A percentile compares a stretch with the other conserved stretches of the same genome.
phyloP scores from a whole-genome alignment of 2,888 invertebrate species.

The Hypsopygia costalis region DNA sequence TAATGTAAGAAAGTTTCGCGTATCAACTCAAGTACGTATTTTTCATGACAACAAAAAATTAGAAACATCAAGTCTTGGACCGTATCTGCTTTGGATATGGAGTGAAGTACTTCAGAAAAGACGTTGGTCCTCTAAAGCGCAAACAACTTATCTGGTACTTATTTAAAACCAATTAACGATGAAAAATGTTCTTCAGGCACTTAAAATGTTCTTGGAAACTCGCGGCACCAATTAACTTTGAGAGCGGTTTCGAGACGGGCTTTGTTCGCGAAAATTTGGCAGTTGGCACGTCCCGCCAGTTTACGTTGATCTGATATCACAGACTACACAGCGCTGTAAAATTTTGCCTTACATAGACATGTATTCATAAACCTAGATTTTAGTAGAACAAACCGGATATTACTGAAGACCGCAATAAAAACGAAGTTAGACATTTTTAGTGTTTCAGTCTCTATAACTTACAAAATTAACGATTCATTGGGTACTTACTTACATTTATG shows the following conservation, averaged over 20 bases:
- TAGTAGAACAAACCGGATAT: background rate
- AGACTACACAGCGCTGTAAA: background rate
- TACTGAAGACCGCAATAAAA: background rate
- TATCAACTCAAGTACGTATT: too few relatives aligned
- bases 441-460: too few relatives aligned
- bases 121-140: slow-evolving; percentile 8
- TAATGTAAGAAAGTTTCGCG: too few relatives aligned
- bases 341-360: slow-evolving; percentile 10
- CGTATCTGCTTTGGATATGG: too few relatives aligned
- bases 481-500: too few relatives aligned
- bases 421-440: background rate
- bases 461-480: too few relatives aligned
- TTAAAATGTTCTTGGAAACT: slow-evolving; percentile 37
- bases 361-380: background rate
- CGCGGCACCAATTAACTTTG: slow-evolving; percentile 54
- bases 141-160: slow-evolving; percentile 8
- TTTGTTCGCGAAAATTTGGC: slow-evolving; percentile 62
- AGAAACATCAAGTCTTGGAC: too few relatives aligned
- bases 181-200: slow-evolving; percentile 10
- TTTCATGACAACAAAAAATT: too few relatives aligned
- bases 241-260: slow-evolving; percentile 32
- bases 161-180: slow-evolving; percentile 11
- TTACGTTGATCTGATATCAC: slow-evolving; percentile 47
- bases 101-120: slow-evolving; percentile 19
- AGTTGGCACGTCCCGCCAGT: slow-evolving; percentile 63